Base-by-base conservation (phyloP, 2,113 vertebrate species). In the Triplophysa dalaica region DNA sequence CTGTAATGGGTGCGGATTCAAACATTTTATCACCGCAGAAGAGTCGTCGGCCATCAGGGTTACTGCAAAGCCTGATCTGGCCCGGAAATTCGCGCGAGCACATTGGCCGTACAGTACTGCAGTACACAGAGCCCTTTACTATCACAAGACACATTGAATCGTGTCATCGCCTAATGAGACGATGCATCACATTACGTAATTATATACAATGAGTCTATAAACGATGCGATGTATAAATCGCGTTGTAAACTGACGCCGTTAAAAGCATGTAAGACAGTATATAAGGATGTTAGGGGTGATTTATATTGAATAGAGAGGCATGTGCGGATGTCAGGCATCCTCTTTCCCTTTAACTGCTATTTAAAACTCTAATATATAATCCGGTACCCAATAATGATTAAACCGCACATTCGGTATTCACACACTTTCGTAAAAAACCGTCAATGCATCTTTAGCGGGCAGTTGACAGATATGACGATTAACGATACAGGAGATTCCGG, bases 401-500 rank as follows among this genome's bases (percentile, higher is more conserved):
- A 8, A 29, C 16, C 29, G 6, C 17, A 50, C 41, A 45, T 16
- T 2, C 1, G n/a, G 9, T 48, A 13, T 4, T 14, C 21, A n/a
- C 8, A 26, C 8, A 38, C 24, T 29, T 26, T 26, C 1, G 38
- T 62, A 48, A n/a, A 13, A 19, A 48, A 43, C 29, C 33, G 14
- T 13, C 43, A 74, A 74, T 24, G 67, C 85, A 77, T 77, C 76
- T 60, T 33, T 45, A 78, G 62, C 52, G 26, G 86, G 81, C 79
- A 77, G 69, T 83, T 86, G 83, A 58, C 83, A 48, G 38, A 58
- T 24, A 41, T 29, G 38, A 3, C 62, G 50, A 63, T 70, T 75
- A 81, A 82, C 82, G 38, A 85, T 74, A 75, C 68, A 77, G 22
- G 75, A 85, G 54, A 81, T 56, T 66, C 83, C 81, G 79, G 83